A percentile compares a stretch with the other conserved stretches of the same genome.
These are phyloP conservation scores for Lampris incognitus DNA, from an alignment of 2,113 vertebrate genomes.

Conservation along the genomic window DNA sequence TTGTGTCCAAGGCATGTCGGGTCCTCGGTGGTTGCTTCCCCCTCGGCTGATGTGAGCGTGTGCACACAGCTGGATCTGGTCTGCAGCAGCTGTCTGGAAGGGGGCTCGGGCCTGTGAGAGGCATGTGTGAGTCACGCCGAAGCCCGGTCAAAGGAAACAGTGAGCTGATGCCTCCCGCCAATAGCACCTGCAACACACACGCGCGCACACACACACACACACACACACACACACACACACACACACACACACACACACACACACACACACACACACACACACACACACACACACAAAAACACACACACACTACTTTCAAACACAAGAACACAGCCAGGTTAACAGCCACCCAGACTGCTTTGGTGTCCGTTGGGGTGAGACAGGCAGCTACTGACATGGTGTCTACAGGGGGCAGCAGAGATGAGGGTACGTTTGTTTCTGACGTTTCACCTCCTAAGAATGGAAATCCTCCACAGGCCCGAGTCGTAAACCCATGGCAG, in stretches of 20 bases:
- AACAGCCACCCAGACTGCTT: background rate
- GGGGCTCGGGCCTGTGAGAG: conserved; percentile 21
- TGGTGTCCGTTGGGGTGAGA: background rate
- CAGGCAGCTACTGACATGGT: background rate
- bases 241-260: background rate
- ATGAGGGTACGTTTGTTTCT: too few relatives aligned
- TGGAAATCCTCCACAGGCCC: background rate
- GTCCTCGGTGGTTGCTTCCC: conserved; percentile 35
- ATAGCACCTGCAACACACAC: conserved; percentile 31
- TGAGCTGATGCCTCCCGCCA: conserved; percentile 17
- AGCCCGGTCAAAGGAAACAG: conserved; percentile 19
- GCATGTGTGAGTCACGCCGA: conserved; percentile 59
- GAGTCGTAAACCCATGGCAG: conserved; percentile 34
- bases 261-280: too few relatives aligned
- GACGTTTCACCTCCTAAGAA: background rate
- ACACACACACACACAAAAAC: too few relatives aligned
- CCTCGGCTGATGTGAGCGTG: conserved; percentile 50
- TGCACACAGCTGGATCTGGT: conserved; percentile 69
- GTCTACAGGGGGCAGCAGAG: conserved; percentile 25
- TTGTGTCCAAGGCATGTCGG: conserved; percentile 48
- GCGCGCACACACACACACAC: conserved; percentile 30
- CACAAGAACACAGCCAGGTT: background rate
- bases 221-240: background rate
- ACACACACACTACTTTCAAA: conserved; percentile 11
- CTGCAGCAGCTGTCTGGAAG: conserved; percentile 68